phyloP scores from a whole-genome alignment of 2,113 vertebrate genomes.

The Serilophus lunatus region DNA sequence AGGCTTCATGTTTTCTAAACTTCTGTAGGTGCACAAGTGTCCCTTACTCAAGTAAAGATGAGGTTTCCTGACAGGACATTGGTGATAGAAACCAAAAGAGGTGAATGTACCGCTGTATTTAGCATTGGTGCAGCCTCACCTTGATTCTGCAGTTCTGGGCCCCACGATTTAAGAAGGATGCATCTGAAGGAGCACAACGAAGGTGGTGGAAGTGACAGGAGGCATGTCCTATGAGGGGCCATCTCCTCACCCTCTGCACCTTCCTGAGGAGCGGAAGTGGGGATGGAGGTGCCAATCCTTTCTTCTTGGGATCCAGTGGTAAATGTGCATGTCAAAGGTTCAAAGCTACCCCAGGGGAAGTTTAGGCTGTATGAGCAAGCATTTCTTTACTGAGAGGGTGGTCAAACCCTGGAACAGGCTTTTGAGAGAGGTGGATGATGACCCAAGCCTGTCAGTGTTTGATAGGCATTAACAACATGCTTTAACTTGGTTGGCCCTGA shows the following conservation, averaged over 20 bases:
- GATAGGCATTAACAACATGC: background rate
- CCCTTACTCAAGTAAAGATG: background rate
- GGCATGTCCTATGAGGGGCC: background rate
- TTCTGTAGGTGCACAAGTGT: background rate
- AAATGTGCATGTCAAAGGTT: background rate
- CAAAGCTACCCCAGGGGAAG: background rate
- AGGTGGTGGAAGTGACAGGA: background rate
- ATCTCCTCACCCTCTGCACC: background rate
- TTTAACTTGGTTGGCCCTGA: background rate
- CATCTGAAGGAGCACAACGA: background rate
- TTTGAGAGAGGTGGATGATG: background rate
- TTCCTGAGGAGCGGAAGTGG: background rate
- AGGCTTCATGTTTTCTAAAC: background rate
- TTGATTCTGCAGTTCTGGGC: background rate
- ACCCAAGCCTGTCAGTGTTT: background rate
- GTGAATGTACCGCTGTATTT: background rate
- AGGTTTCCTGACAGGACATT: background rate
- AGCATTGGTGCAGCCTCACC: background rate
- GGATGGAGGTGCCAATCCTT: background rate
- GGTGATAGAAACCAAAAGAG: background rate
- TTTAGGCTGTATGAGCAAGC: background rate
- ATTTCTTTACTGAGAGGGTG: background rate
- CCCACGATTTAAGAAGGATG: background rate
- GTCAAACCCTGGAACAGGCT: background rate
- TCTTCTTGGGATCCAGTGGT: background rate